Percentiles rank a stretch among this genome's conserved stretches.
Evolutionary conservation across 2,888 invertebrate species (phyloP).

Genomic region (Hyalella azteca): DNA sequence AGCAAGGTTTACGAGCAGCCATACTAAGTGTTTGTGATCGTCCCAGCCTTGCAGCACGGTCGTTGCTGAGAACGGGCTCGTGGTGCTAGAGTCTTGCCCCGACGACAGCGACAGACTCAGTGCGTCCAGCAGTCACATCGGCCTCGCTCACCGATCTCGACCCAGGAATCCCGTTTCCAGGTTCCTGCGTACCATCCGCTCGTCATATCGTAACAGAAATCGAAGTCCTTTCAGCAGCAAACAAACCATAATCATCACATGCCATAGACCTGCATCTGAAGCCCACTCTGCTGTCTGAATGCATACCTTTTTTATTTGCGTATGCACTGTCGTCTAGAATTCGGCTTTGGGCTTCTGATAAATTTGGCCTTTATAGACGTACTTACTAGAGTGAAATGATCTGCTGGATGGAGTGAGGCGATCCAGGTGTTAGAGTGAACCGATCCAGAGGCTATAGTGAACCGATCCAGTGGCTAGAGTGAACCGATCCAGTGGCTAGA

Average conservation of each 20-base stretch:
- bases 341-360: too few relatives aligned
- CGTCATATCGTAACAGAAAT: not conserved
- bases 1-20: too few relatives aligned
- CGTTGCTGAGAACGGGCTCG: not conserved
- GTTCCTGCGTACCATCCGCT: slow-evolving; percentile 13
- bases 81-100: not conserved
- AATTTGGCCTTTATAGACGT: too few relatives aligned
- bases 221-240: slow-evolving; percentile 22
- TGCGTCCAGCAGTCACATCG: slow-evolving; percentile 16
- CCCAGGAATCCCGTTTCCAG: not conserved
- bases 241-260: slow-evolving; percentile 20
- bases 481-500: too few relatives aligned
- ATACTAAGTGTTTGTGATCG: not conserved
- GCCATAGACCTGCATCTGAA: not conserved
- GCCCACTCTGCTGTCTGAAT: slow-evolving; percentile 11
- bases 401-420: too few relatives aligned
- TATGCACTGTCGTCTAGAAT: too few relatives aligned
- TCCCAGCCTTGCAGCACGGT: not conserved
- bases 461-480: too few relatives aligned
- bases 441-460: too few relatives aligned
- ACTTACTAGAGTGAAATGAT: too few relatives aligned
- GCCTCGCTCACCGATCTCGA: slow-evolving; percentile 1
- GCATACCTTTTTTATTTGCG: too few relatives aligned
- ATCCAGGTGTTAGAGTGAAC: too few relatives aligned
- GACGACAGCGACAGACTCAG: not conserved